A percentile compares a stretch with the other conserved stretches of the same genome.
Conservation (phyloP, 2,888 invertebrate species). For the Andrena marginata region DNA sequence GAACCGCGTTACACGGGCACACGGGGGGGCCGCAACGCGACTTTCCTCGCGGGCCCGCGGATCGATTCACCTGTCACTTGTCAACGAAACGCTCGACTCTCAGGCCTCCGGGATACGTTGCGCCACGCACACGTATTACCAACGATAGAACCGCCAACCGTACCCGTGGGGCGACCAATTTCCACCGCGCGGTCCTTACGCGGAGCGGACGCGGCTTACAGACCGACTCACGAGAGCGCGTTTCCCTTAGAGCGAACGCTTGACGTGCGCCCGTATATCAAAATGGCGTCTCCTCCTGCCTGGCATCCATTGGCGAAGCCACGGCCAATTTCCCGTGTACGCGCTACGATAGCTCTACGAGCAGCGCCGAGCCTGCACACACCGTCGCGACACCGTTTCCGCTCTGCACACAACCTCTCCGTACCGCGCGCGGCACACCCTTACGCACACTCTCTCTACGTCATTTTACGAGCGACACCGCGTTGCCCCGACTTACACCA, state of each 20-base stretch:
- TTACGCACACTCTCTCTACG: slow-evolving; percentile 68
- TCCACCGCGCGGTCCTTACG: slow-evolving; percentile 66
- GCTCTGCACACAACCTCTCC: slow-evolving; percentile 55
- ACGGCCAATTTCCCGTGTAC: slow-evolving; percentile 75
- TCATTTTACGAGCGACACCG: slow-evolving; percentile 70
- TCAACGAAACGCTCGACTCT: slow-evolving; percentile 71
- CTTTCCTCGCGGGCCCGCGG: slow-evolving; percentile 70
- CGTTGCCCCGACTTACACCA: slow-evolving; percentile 54
- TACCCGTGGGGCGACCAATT: slow-evolving; percentile 52
- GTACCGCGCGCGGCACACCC: slow-evolving; percentile 67
- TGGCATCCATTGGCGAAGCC: slow-evolving; percentile 81
- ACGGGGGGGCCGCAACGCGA: slow-evolving; percentile 66
- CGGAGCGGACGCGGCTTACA: slow-evolving; percentile 55
- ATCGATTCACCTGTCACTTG: slow-evolving; percentile 83
- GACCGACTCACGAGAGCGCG: slow-evolving; percentile 66
- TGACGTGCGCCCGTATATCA: slow-evolving; percentile 84
- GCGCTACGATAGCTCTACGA: slow-evolving; percentile 67
- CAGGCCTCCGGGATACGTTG: slow-evolving; percentile 56
- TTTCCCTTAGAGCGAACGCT: slow-evolving; percentile 75
- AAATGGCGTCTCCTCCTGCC: slow-evolving; percentile 83
- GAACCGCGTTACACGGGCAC: slow-evolving; percentile 55
- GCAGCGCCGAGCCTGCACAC: slow-evolving; percentile 64
- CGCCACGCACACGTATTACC: slow-evolving; percentile 67
- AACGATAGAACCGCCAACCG: slow-evolving; percentile 61
- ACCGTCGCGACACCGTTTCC: slow-evolving; percentile 62